Base-by-base conservation (phyloP, 2,797 vertebrate species). In the Macropodus opercularis region DNA sequence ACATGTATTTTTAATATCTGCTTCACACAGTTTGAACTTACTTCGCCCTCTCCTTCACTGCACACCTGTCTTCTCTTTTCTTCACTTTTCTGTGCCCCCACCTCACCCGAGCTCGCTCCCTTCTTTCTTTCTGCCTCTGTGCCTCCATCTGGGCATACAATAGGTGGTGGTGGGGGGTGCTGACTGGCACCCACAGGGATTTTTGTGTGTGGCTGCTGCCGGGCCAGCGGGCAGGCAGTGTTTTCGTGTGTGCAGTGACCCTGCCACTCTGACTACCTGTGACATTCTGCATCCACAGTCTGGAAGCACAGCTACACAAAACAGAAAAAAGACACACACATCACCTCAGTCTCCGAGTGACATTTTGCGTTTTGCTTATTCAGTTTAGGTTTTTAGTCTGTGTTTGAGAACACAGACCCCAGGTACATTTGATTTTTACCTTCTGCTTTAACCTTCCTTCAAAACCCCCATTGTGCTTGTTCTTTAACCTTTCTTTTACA, bases 191-290 rank as follows among this genome's bases (percentile, higher is more conserved):
- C 73, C 75, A 49, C 50, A 26, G 79, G 68, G 76, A 69, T 51
- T 14, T 64, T 41, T 65, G 39, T 67, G 32, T 75, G 61, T 56
- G 59, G 27, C 64, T 72, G 50, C 74, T 55, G 64, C 56, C 11
- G 13, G 42, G 41, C 60, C 63, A 48, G 59, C 62, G 39, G 59
- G 23, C 68, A 46, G 61, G 64, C 44, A 47, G 52, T 66, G 71
- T 70, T 70, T 72, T 84, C 79, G 85, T 84, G 77, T 89, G 85
- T 60, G 85, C 85, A 84, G 31, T 89, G 87, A 88, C 88, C 86
- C 83, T 81, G 84, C 74, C 76, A 68, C 65, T 74, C 69, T 51
- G 61, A 90, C 84, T 86, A 85, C 83, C 80, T 85, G 85, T 52
- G 68, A 81, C 84, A 88, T 86, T 85, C 80, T 83, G 58, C 73